Percentiles rank a stretch among this genome's conserved stretches.
Conservation (phyloP, 92 coral and sea anemone species). For the Desmophyllum pertusum region DNA sequence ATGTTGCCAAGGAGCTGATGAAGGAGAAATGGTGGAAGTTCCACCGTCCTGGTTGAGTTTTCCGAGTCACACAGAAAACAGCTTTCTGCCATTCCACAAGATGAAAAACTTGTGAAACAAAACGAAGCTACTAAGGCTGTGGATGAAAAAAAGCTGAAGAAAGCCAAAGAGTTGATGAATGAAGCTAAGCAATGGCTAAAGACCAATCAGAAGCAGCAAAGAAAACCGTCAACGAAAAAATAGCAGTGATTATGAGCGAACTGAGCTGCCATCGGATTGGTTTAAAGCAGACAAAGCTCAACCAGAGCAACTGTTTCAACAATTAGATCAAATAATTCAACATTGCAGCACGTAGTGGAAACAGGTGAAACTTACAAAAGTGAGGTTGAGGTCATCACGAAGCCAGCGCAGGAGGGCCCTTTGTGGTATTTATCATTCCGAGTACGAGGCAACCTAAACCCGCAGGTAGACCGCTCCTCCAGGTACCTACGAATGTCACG, state of each 20-base stretch:
- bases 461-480: constrained; percentile 28
- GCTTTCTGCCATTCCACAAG: constrained; percentile 14
- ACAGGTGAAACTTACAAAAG: constrained; percentile 29
- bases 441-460: constrained; percentile 30
- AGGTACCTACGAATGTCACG: constrained; percentile 29
- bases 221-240: constrained; percentile 21
- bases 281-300: constrained; percentile 9
- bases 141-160: constrained; percentile 30
- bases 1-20: constrained; percentile 35
- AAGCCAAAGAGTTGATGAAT: constrained; percentile 36
- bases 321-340: constrained; percentile 24
- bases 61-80: constrained; percentile 26
- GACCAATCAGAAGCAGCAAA: constrained; percentile 16
- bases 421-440: constrained; percentile 49
- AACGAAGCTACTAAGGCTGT: constrained; percentile 1
- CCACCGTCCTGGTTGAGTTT: neutral
- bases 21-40: constrained; percentile 43
- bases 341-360: constrained; percentile 32
- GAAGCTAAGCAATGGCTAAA: constrained; percentile 44
- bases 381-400: constrained; percentile 39
- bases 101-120: neutral
- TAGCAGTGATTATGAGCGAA: neutral
- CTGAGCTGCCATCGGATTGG: constrained; percentile 53
- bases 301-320: constrained; percentile 32
- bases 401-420: constrained; percentile 44